Base-by-base conservation (phyloP, 2,797 vertebrate species). In the Tiaroga cobitis region DNA sequence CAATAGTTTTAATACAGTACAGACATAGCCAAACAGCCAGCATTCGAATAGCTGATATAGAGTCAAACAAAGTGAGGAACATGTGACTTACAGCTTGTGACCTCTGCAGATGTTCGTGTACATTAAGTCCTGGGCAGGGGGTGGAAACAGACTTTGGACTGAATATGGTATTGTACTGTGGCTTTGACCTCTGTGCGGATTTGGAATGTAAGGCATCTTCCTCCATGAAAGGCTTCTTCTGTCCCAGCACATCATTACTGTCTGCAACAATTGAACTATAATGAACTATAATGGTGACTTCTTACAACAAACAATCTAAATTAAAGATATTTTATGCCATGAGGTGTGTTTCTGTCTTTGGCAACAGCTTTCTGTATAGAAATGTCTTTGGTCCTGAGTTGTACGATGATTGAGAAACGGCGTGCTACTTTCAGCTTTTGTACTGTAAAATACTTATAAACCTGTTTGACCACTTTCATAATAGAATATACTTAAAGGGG, bases 131-230 rank as follows among this genome's bases (percentile, higher is more conserved):
- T 65, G 29, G 41, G 7, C 13, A 3, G 63, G 15, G 72, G 85
- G 18, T 21, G 67, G 26, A 68, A 70, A n/a, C 54, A 13, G 1
- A 19, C 67, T 72, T 72, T 85, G 67, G 75, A 61, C 67, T 80
- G 76, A 85, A 61, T 37, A 72, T 16, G 34, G 79, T 84, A 84
- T 84, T 85, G 82, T 91, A 81, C 83, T 80, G 70, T 80, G 26
- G 89, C 88, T 82, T 84, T 86, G 78, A 88, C 83, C 91, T 92
- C 84, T 84, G 79, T 76, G 69, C 67, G 29, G 41, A 80, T 73
- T 72, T 34, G 68, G 77, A 85, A 80, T 80, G 67, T 37, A 51
- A 85, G 68, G 54, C 77, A 85, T 85, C 18, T 79, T 69, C 32
- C 54, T 72, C 21, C 15, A 51, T 73, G 68, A 85, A 73, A 39